Percentiles rank a stretch among this genome's conserved stretches.
These are phyloP conservation scores for Anas acuta DNA, from an alignment of 2,797 vertebrate species.

Conservation along the genomic window DNA sequence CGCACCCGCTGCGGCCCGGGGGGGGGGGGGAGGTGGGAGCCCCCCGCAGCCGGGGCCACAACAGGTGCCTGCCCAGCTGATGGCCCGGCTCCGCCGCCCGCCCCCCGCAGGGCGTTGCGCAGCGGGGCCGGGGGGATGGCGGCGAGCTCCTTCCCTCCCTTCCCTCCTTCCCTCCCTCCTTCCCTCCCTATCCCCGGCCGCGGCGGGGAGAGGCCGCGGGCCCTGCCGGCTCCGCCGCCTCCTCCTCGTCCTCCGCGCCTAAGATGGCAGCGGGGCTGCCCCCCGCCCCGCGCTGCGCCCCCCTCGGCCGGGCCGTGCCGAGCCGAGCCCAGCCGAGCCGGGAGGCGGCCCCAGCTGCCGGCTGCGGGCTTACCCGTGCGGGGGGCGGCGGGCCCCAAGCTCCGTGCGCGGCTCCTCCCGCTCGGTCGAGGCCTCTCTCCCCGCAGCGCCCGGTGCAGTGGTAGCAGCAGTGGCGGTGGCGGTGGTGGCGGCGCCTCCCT, in stretches of 20 bases:
- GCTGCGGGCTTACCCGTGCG: slow-evolving; percentile 44
- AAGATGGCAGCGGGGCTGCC: slow-evolving; percentile 76
- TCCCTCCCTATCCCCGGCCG: slow-evolving; percentile 10
- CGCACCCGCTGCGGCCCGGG: neutral
- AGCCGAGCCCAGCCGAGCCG: slow-evolving; percentile 32
- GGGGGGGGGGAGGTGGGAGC: neutral
- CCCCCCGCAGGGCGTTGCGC: slow-evolving; percentile 70
- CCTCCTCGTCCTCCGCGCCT: neutral
- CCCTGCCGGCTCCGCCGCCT: slow-evolving; percentile 24
- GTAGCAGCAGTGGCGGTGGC: neutral
- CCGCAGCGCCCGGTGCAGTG: neutral
- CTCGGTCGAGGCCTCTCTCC: no score
- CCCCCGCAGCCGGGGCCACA: slow-evolving; percentile 30
- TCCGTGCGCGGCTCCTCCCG: slow-evolving; percentile 25
- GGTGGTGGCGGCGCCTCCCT: slow-evolving; percentile 27
- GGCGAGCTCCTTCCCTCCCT: slow-evolving; percentile 31
- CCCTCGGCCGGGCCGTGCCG: slow-evolving; percentile 41
- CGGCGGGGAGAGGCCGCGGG: neutral
- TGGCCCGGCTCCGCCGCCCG: slow-evolving; percentile 50
- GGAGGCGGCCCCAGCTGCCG: slow-evolving; percentile 52
- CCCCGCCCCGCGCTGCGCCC: slow-evolving; percentile 49
- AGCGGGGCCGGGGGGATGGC: slow-evolving; percentile 19
- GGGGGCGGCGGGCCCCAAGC: neutral
- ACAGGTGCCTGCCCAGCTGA: slow-evolving; percentile 65
- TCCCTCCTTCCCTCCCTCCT: slow-evolving; percentile 57